Percentiles rank a stretch among this genome's conserved stretches.
These are phyloP conservation scores for Magallana ariakensis DNA, from an alignment of 1,140 invertebrate genomes.

Conservation along the genomic window DNA sequence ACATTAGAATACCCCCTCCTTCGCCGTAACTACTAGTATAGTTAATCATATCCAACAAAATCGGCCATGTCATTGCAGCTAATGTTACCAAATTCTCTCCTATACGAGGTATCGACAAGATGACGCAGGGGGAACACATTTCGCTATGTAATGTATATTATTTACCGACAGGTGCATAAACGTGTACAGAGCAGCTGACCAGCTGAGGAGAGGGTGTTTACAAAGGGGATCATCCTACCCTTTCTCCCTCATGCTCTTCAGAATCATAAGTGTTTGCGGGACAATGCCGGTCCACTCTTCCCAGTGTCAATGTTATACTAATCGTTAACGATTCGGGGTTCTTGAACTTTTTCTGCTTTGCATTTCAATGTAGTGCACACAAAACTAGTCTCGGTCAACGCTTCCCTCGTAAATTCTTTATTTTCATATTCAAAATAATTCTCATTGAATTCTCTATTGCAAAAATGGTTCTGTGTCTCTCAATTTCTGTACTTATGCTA, in stretches of 20 bases:
- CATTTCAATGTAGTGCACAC: constrained; percentile 10
- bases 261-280: too few species aligned
- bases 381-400: not conserved
- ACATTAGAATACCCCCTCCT: constrained; percentile 1
- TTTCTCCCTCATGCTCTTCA: too few species aligned
- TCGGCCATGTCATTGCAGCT: not conserved
- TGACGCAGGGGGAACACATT: not conserved
- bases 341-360: not conserved
- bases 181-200: too few species aligned
- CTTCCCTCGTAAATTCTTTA: not conserved
- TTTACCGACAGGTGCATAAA: not conserved
- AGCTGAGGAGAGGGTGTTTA: too few species aligned
- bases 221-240: too few species aligned
- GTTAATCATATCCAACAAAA: not conserved
- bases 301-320: not conserved
- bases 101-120: not conserved
- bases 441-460: too few species aligned
- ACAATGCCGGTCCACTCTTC: not conserved
- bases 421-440: not conserved
- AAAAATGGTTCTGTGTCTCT: too few species aligned
- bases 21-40: too few species aligned
- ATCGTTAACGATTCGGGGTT: not conserved
- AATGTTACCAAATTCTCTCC: not conserved
- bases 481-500: too few species aligned
- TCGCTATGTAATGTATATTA: not conserved